phyloP scores from a whole-genome alignment of 2,888 invertebrate species.

The Hyles lineata region DNA sequence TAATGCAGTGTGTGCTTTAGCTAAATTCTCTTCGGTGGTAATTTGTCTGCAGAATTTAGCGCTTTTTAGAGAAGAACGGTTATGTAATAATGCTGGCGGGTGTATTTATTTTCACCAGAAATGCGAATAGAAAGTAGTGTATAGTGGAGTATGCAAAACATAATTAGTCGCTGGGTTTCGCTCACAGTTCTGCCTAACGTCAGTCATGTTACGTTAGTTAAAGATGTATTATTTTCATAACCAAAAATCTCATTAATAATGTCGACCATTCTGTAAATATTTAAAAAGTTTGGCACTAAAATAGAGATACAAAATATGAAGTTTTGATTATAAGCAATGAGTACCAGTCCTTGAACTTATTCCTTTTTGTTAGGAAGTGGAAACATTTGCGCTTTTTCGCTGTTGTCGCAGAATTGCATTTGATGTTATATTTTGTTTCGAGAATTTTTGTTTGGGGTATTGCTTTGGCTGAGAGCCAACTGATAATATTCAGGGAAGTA shows the following conservation, averaged over 20 bases:
- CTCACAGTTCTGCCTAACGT: not conserved
- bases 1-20: conserved; percentile 1
- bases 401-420: not conserved
- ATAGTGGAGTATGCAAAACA: not conserved
- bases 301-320: not conserved
- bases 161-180: not conserved
- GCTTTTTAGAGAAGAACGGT: not conserved
- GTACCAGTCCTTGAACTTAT: not conserved
- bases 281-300: not conserved
- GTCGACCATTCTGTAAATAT: too few species aligned
- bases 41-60: not conserved
- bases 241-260: too few species aligned
- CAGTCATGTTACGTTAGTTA: too few species aligned
- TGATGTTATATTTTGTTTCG: not conserved
- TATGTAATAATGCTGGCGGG: not conserved
- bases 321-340: not conserved
- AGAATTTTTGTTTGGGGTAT: not conserved
- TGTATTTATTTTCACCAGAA: not conserved
- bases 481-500: not conserved
- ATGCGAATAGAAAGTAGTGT: not conserved
- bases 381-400: conserved; percentile 3
- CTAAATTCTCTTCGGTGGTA: not conserved
- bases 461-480: not conserved
- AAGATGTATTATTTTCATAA: too few species aligned
- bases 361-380: not conserved